A percentile compares a stretch with the other conserved stretches of the same genome.
Conservation (phyloP, 2,888 invertebrate species). For the Coenonympha glycerion region DNA sequence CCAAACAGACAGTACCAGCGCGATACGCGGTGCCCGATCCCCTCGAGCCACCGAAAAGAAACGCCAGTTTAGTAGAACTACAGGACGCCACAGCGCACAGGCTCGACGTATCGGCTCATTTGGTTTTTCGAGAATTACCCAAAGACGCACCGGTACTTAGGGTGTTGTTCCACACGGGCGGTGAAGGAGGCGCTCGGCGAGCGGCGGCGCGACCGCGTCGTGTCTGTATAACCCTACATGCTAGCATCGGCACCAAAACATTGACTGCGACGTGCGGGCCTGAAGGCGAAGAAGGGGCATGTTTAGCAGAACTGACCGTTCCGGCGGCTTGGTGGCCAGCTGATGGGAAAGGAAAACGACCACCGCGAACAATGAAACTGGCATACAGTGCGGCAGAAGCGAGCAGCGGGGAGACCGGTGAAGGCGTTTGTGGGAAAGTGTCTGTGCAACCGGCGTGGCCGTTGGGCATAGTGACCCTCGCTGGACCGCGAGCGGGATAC, state of each 20-base stretch:
- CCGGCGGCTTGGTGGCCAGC: slow-evolving; percentile 95
- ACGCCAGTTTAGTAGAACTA: slow-evolving; percentile 74
- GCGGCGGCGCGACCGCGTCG: slow-evolving; percentile 82
- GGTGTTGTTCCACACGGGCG: slow-evolving; percentile 93
- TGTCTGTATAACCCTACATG: slow-evolving; percentile 88
- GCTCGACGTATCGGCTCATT: slow-evolving; percentile 93
- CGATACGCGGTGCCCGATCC: slow-evolving; percentile 91
- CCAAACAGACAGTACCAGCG: slow-evolving; percentile 94
- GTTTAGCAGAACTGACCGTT: slow-evolving; percentile 90
- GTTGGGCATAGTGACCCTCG: slow-evolving; percentile 80
- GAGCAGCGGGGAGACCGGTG: slow-evolving; percentile 79
- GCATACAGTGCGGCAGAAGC: slow-evolving; percentile 94
- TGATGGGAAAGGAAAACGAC: slow-evolving; percentile 77
- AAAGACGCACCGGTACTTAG: slow-evolving; percentile 93
- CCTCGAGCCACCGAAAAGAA: slow-evolving; percentile 78
- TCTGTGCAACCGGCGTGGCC: slow-evolving; percentile 81
- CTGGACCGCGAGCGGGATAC: slow-evolving; percentile 86
- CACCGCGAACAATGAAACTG: slow-evolving; percentile 85
- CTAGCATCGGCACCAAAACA: slow-evolving; percentile 76
- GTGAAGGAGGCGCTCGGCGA: slow-evolving; percentile 86
- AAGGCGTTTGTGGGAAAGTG: slow-evolving; percentile 82
- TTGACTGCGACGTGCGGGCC: slow-evolving; percentile 94
- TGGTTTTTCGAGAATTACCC: slow-evolving; percentile 90
- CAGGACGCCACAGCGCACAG: slow-evolving; percentile 83
- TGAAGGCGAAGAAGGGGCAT: slow-evolving; percentile 93